Evolutionary conservation across 2,113 vertebrate species (phyloP).

Genomic region (Pedionomus torquatus): DNA sequence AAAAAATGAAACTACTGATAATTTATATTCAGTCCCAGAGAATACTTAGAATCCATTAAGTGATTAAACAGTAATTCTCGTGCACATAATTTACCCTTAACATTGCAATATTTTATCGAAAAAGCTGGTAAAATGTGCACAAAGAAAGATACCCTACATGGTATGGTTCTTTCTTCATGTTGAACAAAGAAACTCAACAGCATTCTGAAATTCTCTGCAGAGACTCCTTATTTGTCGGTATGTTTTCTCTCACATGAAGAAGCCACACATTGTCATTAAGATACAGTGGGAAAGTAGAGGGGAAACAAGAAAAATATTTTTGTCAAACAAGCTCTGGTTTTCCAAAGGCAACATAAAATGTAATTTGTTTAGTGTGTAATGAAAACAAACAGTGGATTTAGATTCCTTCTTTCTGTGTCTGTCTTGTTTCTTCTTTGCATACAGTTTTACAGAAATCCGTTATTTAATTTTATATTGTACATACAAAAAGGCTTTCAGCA

Average conservation of each 20-base stretch:
- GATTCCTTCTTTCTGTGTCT: slow-evolving; percentile 17
- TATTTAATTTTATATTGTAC: slow-evolving; percentile 45
- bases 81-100: neutral
- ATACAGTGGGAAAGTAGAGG: neutral
- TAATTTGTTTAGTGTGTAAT: neutral
- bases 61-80: neutral
- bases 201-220: neutral
- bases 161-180: neutral
- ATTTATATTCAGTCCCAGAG: neutral
- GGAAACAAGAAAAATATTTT: slow-evolving; percentile 21
- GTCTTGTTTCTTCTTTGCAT: slow-evolving; percentile 40
- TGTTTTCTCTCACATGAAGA: neutral
- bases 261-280: slow-evolving; percentile 12
- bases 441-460: slow-evolving; percentile 41
- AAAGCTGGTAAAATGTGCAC: neutral
- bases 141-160: neutral
- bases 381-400: slow-evolving; percentile 22
- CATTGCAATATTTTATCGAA: neutral
- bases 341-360: slow-evolving; percentile 19
- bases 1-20: neutral
- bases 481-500: slow-evolving; percentile 38
- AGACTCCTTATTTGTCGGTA: neutral
- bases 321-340: neutral
- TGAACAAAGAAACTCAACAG: neutral
- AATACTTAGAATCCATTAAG: neutral